Percentiles rank a stretch among this genome's conserved stretches.
These are phyloP conservation scores for Watersipora subatra DNA, from an alignment of 1,140 invertebrate species.

Conservation along the genomic window DNA sequence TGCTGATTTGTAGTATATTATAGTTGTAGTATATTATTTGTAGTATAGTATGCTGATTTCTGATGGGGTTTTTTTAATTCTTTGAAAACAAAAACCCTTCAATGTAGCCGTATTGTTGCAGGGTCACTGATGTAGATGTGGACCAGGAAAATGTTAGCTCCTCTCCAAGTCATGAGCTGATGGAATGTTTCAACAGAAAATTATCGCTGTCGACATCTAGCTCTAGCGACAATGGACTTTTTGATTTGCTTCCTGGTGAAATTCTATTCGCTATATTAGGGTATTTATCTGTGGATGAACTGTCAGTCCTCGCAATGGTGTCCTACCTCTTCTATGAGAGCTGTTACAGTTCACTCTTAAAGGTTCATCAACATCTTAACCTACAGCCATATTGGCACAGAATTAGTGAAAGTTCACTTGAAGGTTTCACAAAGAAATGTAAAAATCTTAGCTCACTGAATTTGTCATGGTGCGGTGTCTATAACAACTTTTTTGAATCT, in stretches of 20 bases:
- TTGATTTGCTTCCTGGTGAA: slow-evolving; percentile 49
- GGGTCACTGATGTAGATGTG: no score
- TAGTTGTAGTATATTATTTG: no score
- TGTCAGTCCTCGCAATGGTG: slow-evolving; percentile 59
- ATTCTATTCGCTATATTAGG: slow-evolving; percentile 57
- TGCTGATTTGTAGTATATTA: no score
- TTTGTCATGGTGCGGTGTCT: slow-evolving; percentile 73
- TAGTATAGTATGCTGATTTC: no score
- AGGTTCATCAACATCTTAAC: slow-evolving; percentile 56
- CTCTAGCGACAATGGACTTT: slow-evolving; percentile 10
- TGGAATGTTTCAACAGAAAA: no score
- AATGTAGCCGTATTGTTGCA: no score
- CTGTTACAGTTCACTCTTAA: slow-evolving; percentile 56
- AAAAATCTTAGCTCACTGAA: slow-evolving; percentile 61
- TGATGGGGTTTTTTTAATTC: no score
- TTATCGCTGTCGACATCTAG: no score
- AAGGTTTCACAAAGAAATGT: slow-evolving; percentile 46
- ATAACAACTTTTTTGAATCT: slow-evolving; percentile 44
- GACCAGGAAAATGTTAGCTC: no score
- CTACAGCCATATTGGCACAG: slow-evolving; percentile 47
- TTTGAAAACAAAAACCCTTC: no score
- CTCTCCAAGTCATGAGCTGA: no score
- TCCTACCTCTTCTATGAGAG: slow-evolving; percentile 54
- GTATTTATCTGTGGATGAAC: slow-evolving; percentile 61
- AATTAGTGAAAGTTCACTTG: slow-evolving; percentile 42